A percentile compares a stretch with the other conserved stretches of the same genome.
Evolutionary conservation across 2,888 invertebrate species (phyloP).

Genomic region (Linnaemya vulpina): DNA sequence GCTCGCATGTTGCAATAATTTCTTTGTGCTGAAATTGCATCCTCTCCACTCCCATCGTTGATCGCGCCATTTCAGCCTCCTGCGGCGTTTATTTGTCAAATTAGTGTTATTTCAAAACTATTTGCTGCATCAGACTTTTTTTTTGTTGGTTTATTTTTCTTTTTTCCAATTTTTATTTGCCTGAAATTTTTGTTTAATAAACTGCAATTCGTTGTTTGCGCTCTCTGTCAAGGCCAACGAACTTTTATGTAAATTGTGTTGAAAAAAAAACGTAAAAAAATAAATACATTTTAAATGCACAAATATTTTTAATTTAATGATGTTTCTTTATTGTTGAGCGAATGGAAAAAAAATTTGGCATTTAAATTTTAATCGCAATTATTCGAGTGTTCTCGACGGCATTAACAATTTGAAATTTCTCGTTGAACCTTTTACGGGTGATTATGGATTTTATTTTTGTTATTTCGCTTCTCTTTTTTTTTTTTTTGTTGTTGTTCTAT

Average conservation of each 20-base stretch:
- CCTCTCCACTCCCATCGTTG: constrained; percentile 3
- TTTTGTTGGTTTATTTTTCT: no score
- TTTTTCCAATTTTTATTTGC: constrained; percentile 18
- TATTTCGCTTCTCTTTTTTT: not conserved
- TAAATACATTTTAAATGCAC: no score
- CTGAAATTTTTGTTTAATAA: not conserved
- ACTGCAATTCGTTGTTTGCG: constrained; percentile 10
- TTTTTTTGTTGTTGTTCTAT: not conserved
- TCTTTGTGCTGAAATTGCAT: constrained; percentile 15
- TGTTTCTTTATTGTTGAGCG: constrained; percentile 11
- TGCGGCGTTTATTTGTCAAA: constrained; percentile 43
- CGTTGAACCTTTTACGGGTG: constrained; percentile 25
- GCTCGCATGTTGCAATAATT: not conserved
- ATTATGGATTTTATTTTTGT: constrained; percentile 28
- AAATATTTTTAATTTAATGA: constrained; percentile 52
- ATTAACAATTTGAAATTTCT: constrained; percentile 31
- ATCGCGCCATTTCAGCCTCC: constrained; percentile 10
- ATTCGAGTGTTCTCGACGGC: constrained; percentile 12
- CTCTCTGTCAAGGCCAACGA: constrained; percentile 38
- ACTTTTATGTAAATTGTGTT: constrained; percentile 44
- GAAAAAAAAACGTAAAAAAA: constrained; percentile 7
- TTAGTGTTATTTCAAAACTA: constrained; percentile 43
- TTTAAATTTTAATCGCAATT: constrained; percentile 52
- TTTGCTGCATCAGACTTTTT: not conserved
- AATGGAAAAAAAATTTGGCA: constrained; percentile 33